Conservation (phyloP, 35 echinoderm and acorn worm genomes). For the Apostichopus parvimensis region DNA sequence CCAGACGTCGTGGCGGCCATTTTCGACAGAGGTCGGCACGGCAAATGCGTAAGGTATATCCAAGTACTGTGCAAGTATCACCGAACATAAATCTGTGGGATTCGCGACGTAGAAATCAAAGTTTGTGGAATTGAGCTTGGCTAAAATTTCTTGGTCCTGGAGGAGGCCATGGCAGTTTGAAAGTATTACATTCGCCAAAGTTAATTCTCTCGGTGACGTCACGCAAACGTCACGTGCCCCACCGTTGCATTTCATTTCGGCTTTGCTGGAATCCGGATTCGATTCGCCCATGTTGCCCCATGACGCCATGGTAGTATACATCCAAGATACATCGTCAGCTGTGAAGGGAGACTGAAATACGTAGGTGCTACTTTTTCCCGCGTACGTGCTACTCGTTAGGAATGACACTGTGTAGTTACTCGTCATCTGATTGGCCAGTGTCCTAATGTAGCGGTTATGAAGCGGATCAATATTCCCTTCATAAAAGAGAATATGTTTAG, state of each 20-base stretch:
- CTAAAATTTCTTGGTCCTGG: constrained; percentile 14
- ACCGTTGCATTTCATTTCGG: constrained; percentile 24
- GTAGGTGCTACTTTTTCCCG: neutral
- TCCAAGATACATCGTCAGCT: constrained; percentile 20
- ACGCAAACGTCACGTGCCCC: constrained; percentile 8
- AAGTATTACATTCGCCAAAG: neutral
- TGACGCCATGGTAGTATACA: constrained; percentile 39
- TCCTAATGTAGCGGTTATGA: constrained; percentile 27
- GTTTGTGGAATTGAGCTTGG: constrained; percentile 6
- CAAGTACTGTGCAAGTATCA: constrained; percentile 43
- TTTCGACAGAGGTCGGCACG: constrained; percentile 23
- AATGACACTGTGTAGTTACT: constrained; percentile 22
- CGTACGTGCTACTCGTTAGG: constrained; percentile 7
- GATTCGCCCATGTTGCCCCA: constrained; percentile 39
- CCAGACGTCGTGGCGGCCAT: constrained; percentile 30
- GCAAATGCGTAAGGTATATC: constrained; percentile 35
- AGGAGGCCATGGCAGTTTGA: constrained; percentile 24
- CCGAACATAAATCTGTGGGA: constrained; percentile 41
- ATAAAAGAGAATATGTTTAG: constrained; percentile 31
- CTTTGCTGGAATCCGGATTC: neutral
- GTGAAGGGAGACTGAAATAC: constrained; percentile 33
- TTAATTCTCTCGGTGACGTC: constrained; percentile 27
- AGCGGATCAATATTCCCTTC: neutral
- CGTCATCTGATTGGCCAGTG: constrained; percentile 29
- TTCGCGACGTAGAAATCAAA: constrained; percentile 41